These are phyloP conservation scores for Bradysia coprophila DNA, from an alignment of 1,140 invertebrate species.

Conservation along the genomic window DNA sequence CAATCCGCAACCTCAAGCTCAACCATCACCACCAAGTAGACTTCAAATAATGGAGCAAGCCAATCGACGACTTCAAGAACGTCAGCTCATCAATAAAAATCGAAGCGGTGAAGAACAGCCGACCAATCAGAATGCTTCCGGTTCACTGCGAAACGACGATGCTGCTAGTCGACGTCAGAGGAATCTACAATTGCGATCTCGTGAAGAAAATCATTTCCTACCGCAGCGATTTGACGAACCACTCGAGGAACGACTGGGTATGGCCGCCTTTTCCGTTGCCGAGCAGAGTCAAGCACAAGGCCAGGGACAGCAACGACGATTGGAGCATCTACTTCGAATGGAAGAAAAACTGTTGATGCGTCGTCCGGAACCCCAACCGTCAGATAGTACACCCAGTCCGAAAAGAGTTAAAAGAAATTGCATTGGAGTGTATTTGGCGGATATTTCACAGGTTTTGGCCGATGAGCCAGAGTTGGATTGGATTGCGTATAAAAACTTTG, in stretches of 20 bases:
- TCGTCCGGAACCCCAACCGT: conserved; percentile 8
- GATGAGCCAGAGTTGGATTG: conserved; percentile 50
- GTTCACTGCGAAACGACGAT: conserved; percentile 6
- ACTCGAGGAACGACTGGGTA: conserved; percentile 18
- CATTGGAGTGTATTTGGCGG: conserved; percentile 69
- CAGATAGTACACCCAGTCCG: conserved; percentile 11
- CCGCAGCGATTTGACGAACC: conserved; percentile 20
- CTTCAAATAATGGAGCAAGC: not conserved
- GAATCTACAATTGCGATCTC: conserved; percentile 15
- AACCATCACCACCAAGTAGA: not conserved
- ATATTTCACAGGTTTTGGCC: conserved; percentile 53
- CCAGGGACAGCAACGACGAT: conserved; percentile 15
- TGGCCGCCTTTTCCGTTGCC: conserved; percentile 18
- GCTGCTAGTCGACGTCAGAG: conserved; percentile 18
- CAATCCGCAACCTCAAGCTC: not conserved
- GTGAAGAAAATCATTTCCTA: conserved; percentile 16
- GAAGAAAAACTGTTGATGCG: conserved; percentile 19
- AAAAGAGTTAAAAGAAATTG: conserved; percentile 35
- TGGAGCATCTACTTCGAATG: conserved; percentile 21
- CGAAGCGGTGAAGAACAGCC: not conserved
- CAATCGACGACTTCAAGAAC: not conserved
- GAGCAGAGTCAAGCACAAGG: conserved; percentile 10
- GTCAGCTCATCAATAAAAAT: not conserved
- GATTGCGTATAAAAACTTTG: conserved; percentile 44
- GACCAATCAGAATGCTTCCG: not conserved